phyloP scores from a whole-genome alignment of 2,797 vertebrate genomes.

The Betta splendens region DNA sequence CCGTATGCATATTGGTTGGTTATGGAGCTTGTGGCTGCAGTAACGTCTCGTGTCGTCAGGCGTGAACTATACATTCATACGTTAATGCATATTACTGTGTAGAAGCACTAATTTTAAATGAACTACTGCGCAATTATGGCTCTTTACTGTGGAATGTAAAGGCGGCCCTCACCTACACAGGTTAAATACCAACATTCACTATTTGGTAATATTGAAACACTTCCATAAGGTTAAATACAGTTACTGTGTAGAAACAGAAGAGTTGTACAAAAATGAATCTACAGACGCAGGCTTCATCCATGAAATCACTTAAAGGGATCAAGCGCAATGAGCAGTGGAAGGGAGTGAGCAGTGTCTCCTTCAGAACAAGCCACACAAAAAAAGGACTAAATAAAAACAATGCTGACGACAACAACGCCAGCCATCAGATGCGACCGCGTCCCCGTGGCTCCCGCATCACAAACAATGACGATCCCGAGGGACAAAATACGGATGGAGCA shows the following conservation, averaged over 20 bases:
- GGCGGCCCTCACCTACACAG: constrained; percentile 26
- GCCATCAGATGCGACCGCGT: constrained; percentile 10
- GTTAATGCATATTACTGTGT: constrained; percentile 55
- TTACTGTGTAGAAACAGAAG: constrained; percentile 15
- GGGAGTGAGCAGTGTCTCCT: constrained; percentile 5
- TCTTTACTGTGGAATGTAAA: constrained; percentile 58
- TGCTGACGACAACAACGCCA: constrained; percentile 6
- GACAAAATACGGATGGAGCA: constrained; percentile 14
- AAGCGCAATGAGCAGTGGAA: constrained; percentile 20
- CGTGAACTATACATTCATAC: constrained; percentile 62
- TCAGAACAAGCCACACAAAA: background rate
- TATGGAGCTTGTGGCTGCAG: constrained; percentile 45
- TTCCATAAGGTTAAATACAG: constrained; percentile 35
- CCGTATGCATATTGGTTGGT: constrained; percentile 57
- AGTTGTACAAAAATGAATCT: constrained; percentile 13
- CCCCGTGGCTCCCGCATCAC: constrained; percentile 14
- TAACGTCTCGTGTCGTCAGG: constrained; percentile 20
- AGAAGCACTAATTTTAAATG: constrained; percentile 42
- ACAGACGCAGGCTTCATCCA: constrained; percentile 1
- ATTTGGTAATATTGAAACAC: constrained; percentile 34
- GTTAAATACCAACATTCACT: constrained; percentile 34
- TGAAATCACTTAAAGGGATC: constrained; percentile 44
- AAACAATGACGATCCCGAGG: constrained; percentile 18
- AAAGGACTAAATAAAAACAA: background rate
- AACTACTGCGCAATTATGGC: constrained; percentile 40